Base-by-base conservation (phyloP, 2,797 vertebrate species). In the Cottoperca gobio region DNA sequence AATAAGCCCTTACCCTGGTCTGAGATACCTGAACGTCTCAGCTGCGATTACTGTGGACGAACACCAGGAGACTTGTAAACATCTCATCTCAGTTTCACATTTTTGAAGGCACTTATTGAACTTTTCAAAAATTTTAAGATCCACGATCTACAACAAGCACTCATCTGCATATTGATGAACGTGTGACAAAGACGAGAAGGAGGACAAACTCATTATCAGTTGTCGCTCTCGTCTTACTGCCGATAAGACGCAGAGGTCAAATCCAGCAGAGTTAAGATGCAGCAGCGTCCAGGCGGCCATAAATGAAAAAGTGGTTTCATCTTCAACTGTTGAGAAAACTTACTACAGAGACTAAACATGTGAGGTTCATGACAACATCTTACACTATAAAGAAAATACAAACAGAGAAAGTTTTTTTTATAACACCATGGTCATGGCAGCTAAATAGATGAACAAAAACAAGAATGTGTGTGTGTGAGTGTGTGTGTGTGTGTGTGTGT, bases 271-370 rank as follows among this genome's bases (percentile, higher is more conserved):
- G 21, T 71, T 57, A 37, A 50, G 49, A 76, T 57, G 52, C 35
- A 63, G 70, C 43, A 13, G 23, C 12, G 0, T 39, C 53, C 5
- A 6, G 5, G 2, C 6, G 1, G 63, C 50, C n/a, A 69, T 49
- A 31, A 79, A 69, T 79, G 23, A 45, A 39, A 49, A n/a, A 43
- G 63, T 40, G 3, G 14, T 68, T 69, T 60, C 48, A 65, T 78
- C 39, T 23, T 26, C 19, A 24, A n/a, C n/a, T 53, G 6, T 28
- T 45, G 17, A 42, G 37, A 43, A 46, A 68, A 49, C 28, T n/a
- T 28, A 6, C 28, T 4, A 23, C 6, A 26, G 37, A 35, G 35
- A 42, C 26, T n/a, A 55, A 12, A 43, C 17, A 46, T 28, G 57
- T 12, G 5, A n/a, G 17, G 28, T 19, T 26, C 16, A 39, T 46